phyloP scores from a whole-genome alignment of 2,888 invertebrate genomes.

The Sinopyrophorus schimmeli region DNA sequence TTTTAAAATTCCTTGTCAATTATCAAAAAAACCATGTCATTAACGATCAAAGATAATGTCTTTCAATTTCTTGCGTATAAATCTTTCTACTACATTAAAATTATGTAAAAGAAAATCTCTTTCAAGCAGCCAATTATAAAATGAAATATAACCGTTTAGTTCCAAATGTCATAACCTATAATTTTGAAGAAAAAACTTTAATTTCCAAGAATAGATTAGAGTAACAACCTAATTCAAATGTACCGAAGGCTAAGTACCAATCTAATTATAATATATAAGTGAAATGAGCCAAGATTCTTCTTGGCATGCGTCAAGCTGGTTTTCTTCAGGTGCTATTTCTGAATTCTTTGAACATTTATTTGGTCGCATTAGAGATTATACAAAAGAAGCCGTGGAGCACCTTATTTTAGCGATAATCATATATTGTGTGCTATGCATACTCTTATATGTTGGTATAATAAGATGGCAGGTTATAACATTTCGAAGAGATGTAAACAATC shows the following conservation, averaged over 20 bases:
- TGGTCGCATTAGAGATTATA: constrained; percentile 44
- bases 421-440: constrained; percentile 60
- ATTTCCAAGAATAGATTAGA: constrained; percentile 9
- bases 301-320: constrained; percentile 41
- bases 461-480: constrained; percentile 57
- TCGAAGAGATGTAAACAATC: constrained; percentile 58
- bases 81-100: no score
- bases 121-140: no score
- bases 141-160: no score
- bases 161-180: constrained; percentile 4
- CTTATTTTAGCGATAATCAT: constrained; percentile 57
- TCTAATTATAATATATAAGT: constrained; percentile 44
- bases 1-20: no score
- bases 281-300: constrained; percentile 48
- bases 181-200: no score
- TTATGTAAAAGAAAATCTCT: no score
- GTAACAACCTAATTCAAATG: constrained; percentile 38
- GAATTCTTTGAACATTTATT: constrained; percentile 8
- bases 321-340: constrained; percentile 7
- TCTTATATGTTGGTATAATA: constrained; percentile 51
- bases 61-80: no score
- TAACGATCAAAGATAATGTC: no score
- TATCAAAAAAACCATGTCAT: no score
- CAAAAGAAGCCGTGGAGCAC: constrained; percentile 62
- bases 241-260: constrained; percentile 32